These are phyloP conservation scores for Caenorhabditis elegans DNA, from an alignment of 1,140 invertebrate species.

Conservation along the genomic window WBcel235 BX284604.4:10903001-10903500, in stretches of 20 bases:
- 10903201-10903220: constrained; percentile 15
- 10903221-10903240: constrained; percentile 7
- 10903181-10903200: constrained; percentile 4
- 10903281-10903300: neutral
- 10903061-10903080: too few relatives aligned
- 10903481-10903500: too few relatives aligned
- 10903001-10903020: too few relatives aligned
- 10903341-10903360: neutral
- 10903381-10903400: neutral
- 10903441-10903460: neutral
- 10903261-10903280: neutral
- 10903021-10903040: too few relatives aligned
- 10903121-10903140: too few relatives aligned
- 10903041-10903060: too few relatives aligned
- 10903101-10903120: too few relatives aligned
- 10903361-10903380: neutral
- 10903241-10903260: neutral
- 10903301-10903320: constrained; percentile 12
- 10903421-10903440: neutral
- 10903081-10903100: too few relatives aligned
- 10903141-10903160: too few relatives aligned
- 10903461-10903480: too few relatives aligned
- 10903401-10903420: neutral
- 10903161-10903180: neutral
- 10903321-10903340: neutral